Evolutionary conservation across 2,797 vertebrate genomes (phyloP).

Genomic region (Xenentodon cancila): DNA sequence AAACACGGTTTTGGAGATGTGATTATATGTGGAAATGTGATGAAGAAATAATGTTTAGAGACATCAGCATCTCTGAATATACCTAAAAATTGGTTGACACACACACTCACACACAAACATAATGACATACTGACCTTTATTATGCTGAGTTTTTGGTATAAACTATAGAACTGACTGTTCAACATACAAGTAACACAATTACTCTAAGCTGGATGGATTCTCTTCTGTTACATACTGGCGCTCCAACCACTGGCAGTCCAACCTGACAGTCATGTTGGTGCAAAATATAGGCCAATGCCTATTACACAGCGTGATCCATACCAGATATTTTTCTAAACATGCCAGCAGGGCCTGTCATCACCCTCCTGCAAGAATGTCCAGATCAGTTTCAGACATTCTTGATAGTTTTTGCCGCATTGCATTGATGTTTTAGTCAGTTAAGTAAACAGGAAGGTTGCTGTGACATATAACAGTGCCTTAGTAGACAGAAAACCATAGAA

Average conservation of each 20-base stretch:
- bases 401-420: slow-evolving; percentile 8
- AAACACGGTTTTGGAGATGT: too few species aligned
- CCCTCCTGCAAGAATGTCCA: slow-evolving; percentile 14
- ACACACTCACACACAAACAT: too few species aligned
- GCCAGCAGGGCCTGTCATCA: slow-evolving; percentile 1
- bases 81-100: too few species aligned
- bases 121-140: too few species aligned
- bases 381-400: slow-evolving; percentile 22
- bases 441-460: background rate
- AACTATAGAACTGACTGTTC: too few species aligned
- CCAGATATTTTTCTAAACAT: slow-evolving; percentile 40
- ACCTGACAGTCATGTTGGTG: background rate
- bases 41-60: too few species aligned
- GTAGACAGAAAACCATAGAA: too few species aligned
- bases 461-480: background rate
- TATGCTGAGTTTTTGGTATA: too few species aligned
- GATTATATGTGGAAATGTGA: too few species aligned
- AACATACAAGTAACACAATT: too few species aligned
- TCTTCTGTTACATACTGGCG: background rate
- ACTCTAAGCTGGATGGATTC: background rate
- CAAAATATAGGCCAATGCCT: slow-evolving; percentile 8
- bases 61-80: too few species aligned
- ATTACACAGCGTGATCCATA: slow-evolving; percentile 18
- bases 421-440: slow-evolving; percentile 9
- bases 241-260: background rate